Base-by-base conservation (phyloP, 1,140 invertebrate genomes). In the Drosophila bipectinata region DNA sequence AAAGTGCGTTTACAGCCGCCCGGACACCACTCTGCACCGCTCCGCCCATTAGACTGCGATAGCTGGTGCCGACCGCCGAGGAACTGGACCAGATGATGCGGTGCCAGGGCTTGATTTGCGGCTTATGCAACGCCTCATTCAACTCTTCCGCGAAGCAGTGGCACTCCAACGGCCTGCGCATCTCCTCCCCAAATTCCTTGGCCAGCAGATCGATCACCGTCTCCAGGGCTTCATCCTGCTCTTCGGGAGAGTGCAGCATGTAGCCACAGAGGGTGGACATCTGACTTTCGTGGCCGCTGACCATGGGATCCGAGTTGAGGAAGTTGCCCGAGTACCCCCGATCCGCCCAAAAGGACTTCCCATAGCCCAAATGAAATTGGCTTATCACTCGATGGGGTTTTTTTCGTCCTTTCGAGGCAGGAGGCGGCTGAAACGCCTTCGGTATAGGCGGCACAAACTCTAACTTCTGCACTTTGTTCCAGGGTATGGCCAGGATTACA, bases 21-120 rank as follows among this genome's bases (percentile, higher is more conserved):
- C 91, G 49, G 3, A 83, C n/a, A 4, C 91, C 91, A 49, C 91
- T 92, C 68, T 92, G 83, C 3, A 92, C 87, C 0, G 91, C 90
- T 3, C 91, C 91, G 1, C 77, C 88, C 48, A 91, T 75, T 3
- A 78, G 63, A 21, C 76, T 91, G 41, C 91, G 91, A 71, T 91
- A 89, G 32, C 47, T 67, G 32, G 75, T 87, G 8, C 67, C 82
- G 2, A 55, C 75, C 2, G 77, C 54, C 3, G 91, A 63, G 4
- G 90, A 91, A 24, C 91, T 81, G 18, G 89, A 83, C 89, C 89
- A 91, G 24, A 92, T 77, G 14, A 91, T 52, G 0, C 88, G 77
- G 24, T 83, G 28, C 80, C 83, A 91, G 21, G 91, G 83, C 18
- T 56, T 78, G 0, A 72, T 69, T 12, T 69, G 54, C 0, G 91